Evolutionary conservation across 2,797 vertebrate genomes (phyloP).

Genomic region (Melanitta fusca): DNA sequence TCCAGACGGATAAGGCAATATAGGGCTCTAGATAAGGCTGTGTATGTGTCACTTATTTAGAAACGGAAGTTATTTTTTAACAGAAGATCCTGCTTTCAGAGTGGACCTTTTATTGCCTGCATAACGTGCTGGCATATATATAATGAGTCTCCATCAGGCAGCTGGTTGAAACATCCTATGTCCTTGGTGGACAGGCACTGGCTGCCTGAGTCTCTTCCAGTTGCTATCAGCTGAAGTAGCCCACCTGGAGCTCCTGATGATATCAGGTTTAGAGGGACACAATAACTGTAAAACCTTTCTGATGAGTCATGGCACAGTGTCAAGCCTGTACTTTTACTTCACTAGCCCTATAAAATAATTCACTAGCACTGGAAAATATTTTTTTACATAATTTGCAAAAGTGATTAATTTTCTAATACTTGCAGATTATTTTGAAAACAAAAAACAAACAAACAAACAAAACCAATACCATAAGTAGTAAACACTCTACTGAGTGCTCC

Average conservation of each 20-base stretch:
- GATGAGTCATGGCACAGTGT: not conserved
- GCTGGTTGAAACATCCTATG: not conserved
- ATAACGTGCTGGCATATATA: not conserved
- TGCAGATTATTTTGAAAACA: not conserved
- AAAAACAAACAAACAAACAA: not conserved
- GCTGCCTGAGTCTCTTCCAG: fast-evolving
- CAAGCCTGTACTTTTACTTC: not conserved
- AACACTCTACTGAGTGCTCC: not conserved
- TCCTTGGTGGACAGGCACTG: not conserved
- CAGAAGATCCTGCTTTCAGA: constrained; percentile 11
- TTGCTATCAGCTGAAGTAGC: not conserved
- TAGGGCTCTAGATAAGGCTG: not conserved
- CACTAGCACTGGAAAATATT: not conserved
- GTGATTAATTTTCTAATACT: not conserved
- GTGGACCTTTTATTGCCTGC: not conserved
- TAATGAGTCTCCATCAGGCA: not conserved
- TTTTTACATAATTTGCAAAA: not conserved
- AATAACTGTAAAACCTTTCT: not conserved
- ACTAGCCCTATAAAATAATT: not conserved
- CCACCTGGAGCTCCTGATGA: not conserved
- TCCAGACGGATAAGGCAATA: not conserved
- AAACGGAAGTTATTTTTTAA: not conserved
- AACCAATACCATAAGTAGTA: not conserved
- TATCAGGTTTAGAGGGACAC: not conserved
- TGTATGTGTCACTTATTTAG: not conserved